Base-by-base conservation (phyloP, 2,888 invertebrate genomes). In the Euphydryas editha region DNA sequence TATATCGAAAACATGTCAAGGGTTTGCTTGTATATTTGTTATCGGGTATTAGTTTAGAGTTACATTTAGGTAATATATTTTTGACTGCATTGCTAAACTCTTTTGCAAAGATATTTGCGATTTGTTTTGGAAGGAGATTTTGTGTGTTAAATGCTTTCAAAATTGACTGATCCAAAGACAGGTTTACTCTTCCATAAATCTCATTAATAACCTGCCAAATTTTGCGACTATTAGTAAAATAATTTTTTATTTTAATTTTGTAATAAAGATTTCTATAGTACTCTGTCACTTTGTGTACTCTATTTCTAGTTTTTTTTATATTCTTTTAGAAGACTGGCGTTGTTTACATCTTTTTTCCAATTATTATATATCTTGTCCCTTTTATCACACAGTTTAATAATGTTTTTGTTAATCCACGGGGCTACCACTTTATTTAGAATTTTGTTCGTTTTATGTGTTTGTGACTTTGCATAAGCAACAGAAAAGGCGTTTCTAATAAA, bases 401-500 rank as follows among this genome's bases (percentile, higher is more conserved):
- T 10, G 13, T 42, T 42, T 10, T 42, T 13, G 13, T 42, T 13
- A 4, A 42, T 42, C 42, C 42, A 42, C 10, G 36, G 42, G 15
- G 42, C 13, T 10, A 42, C 42, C 10, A 13, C 13, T 42, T 42
- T 13, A 42, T 42, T 42, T 15, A 10, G 3, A 42, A 6, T 42
- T 49, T 36, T 36, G 5, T 36, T 36, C n/a, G n/a, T 36, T 36
- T 7, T 36, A 36, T 5, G 36, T 7, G 5, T 36, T 36, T 7
- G 36, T 36, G 21, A 7, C 18, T 49, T 49, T 37, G 49, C 24
- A 10, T 49, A 56, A 13, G 39, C 10, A 20, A 51, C 42, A 66
- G 21, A 20, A 44, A 44, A 60, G 18, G 42, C 51, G 62, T 69
- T 17, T 2, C 46, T 4, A 17, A 63, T 58, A 58, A 49, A 57